Conservation (phyloP, 2,797 vertebrate genomes). For the Ptychadena robeensis region DNA sequence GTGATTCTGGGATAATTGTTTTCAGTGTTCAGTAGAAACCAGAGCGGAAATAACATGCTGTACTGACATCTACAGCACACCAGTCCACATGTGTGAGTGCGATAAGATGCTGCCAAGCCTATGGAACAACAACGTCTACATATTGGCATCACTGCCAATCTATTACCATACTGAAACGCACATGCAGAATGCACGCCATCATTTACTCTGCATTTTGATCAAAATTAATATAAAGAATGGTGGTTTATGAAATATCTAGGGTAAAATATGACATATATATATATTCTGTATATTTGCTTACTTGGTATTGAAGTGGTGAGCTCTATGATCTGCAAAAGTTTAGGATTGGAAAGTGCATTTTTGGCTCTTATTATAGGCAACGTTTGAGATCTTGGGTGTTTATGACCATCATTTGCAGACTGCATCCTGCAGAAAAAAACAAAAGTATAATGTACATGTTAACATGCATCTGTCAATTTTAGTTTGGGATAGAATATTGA, state of each 20-base stretch:
- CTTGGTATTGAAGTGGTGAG: slow-evolving; percentile 76
- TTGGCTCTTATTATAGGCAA: slow-evolving; percentile 95
- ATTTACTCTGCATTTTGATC: too few species aligned
- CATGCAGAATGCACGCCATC: too few species aligned
- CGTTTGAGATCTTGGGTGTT: slow-evolving; percentile 93
- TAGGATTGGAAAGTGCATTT: slow-evolving; percentile 94
- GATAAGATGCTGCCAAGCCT: background rate
- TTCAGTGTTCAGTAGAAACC: background rate
- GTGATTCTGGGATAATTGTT: too few species aligned
- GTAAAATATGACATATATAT: background rate
- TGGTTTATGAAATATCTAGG: background rate
- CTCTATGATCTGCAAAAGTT: slow-evolving; percentile 95
- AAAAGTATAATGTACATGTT: background rate
- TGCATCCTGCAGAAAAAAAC: slow-evolving; percentile 83
- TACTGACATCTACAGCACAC: background rate
- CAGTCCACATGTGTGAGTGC: background rate
- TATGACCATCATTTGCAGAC: slow-evolving; percentile 88
- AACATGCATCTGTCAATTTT: too few species aligned
- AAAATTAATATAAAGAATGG: background rate
- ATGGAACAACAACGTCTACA: background rate
- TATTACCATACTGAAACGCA: too few species aligned
- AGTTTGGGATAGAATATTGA: too few species aligned
- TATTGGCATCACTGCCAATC: background rate
- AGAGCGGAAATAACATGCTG: background rate
- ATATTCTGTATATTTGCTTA: slow-evolving; percentile 68